Base-by-base conservation (phyloP, 2,113 vertebrate species). In the Progne subis region DNA sequence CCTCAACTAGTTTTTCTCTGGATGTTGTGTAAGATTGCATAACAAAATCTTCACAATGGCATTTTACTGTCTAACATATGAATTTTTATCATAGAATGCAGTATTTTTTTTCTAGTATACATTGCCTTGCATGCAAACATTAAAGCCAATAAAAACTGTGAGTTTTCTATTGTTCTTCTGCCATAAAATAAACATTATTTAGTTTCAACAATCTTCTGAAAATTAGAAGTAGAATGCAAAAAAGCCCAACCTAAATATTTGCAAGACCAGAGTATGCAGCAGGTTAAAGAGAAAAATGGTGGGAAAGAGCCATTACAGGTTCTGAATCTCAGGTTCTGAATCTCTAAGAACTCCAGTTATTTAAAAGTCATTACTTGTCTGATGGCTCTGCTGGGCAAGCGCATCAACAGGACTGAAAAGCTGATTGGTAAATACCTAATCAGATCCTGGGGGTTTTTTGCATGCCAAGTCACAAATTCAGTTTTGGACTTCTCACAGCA, bases 1-100 rank as follows among this genome's bases (percentile, higher is more conserved):
- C 25, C 65, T 96, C 96, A 97, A 81, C 78, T 88, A 82, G 34
- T 80, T 96, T 97, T 85, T 96, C 82, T 79, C 64, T 88, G 75
- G 61, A 32, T 83, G 63, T 63, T 95, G 82, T 86, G 31, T 49
- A 96, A 95, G 85, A 96, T 92, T 96, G 90, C 74, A 92, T 93
- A 96, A 97, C 90, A 88, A 97, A 91, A 56, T 92, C 94, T 95
- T 95, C 82, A 82, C 19, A 78, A 64, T 31, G 88, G 28, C 34
- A 83, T 46, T 20, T 86, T 88, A 63, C 21, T 46, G 5, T 82
- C 81, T 81, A 93, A 78, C 49, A 77, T 14, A 29, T 18, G 19
- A 37, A 49, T 43, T 80, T 16, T 57, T 82, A 46, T n/a, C 37
- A 65, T 2, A 87, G 12, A 82, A 17, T 39, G 29, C 20, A 84